Conservation (phyloP, 2,113 vertebrate genomes). For the Charina bottae region DNA sequence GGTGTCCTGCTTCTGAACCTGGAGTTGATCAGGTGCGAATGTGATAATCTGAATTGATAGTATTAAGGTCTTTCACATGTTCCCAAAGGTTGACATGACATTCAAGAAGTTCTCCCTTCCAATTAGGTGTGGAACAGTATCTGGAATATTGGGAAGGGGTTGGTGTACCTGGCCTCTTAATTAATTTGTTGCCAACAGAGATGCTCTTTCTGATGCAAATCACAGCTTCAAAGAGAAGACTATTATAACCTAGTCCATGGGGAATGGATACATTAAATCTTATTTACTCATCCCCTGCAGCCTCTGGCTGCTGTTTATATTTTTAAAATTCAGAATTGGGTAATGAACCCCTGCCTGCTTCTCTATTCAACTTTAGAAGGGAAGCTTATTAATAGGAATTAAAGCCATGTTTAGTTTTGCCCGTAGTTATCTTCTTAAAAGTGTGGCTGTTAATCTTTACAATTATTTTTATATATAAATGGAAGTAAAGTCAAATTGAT, state of each 20-base stretch:
- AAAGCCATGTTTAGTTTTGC: neutral
- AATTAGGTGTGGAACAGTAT: neutral
- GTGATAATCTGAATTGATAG: neutral
- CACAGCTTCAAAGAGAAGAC: neutral
- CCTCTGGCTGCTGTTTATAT: neutral
- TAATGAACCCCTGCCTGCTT: neutral
- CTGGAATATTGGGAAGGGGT: neutral
- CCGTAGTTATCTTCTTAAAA: neutral
- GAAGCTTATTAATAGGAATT: neutral
- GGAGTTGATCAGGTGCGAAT: neutral
- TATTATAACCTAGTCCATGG: neutral
- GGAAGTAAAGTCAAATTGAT: neutral
- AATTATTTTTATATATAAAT: neutral
- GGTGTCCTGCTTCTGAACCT: neutral
- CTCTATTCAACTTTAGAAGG: neutral
- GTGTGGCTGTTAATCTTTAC: neutral
- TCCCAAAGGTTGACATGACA: neutral
- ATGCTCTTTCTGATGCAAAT: neutral
- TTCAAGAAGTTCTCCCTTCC: neutral
- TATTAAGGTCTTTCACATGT: neutral
- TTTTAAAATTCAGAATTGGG: neutral
- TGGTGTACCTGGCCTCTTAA: neutral
- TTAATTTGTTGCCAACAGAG: neutral
- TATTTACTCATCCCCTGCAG: neutral
- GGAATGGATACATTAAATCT: neutral